Evolutionary conservation across 53 echinoderm and acorn worm genomes (phyloP), one percentile per base, ranked within the genome.

Genomic region (Patiria pectinifera): DNA sequence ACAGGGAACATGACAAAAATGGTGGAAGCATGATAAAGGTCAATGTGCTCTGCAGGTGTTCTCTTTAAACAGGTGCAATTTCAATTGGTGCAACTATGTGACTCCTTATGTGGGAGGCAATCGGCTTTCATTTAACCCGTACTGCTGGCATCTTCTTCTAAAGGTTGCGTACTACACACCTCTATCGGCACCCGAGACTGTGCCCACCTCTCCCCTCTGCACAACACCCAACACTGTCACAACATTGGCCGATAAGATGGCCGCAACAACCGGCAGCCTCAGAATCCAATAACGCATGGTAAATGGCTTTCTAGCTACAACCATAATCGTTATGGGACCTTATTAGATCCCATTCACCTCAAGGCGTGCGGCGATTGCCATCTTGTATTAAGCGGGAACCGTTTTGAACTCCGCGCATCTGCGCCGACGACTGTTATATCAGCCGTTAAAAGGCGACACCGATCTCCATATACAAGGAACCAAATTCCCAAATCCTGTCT

Each of bases 271-370:
- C 86, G 86, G 71, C 86, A 78, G 78, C 7, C 9, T 6, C 79
- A 78, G 62, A 89, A 89, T 89, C 89, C 80, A 80, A 90, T 81
- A 81, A 90, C 78, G 90, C 48, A 46, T 18, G 48, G 90, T 90
- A 80, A 90, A 90, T 80, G 90, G 90, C 90, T 60, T 66, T 90
- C 90, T 90, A 69, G 90, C 90, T 90, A 90, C 90, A 90, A 80
- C 80, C 81, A 69, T 80, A 90, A 90, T 90, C 90, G 90, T 90
- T 81, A 90, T 90, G 48, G 90, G 79, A 90, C 80, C 90, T 90
- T 90, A 90, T 90, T 90, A 90, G 81, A 81, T 63, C 81, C 63
- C 80, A 48, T 81, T 90, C 80, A 81, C 90, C 90, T 90, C 6
- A 90, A 45, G 81, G 90, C 90, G 81, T 63, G 66, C 47, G 69